Conservation (phyloP, 2,113 vertebrate species). For the Rhinolophus ferrumequinum region DNA sequence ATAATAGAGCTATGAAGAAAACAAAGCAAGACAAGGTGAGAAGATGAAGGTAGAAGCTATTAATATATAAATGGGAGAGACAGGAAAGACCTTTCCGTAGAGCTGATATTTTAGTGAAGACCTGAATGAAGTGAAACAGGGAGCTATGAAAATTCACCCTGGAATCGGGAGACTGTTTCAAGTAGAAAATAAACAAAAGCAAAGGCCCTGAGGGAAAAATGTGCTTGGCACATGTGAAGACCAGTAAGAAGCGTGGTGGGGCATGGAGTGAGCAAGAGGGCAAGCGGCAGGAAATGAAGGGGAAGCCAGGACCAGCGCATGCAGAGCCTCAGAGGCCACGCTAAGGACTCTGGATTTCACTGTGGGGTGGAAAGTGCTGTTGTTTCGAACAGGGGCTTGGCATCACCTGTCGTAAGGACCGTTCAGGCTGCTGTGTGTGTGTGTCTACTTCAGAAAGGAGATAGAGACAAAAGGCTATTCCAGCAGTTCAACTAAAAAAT, state of each 20-base stretch:
- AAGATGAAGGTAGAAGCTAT: neutral
- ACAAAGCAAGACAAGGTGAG: neutral
- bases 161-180: neutral
- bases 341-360: neutral
- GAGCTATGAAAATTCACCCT: neutral
- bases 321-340: neutral
- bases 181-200: neutral
- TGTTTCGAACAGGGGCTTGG: neutral
- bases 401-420: neutral
- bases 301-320: neutral
- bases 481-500: constrained; percentile 19
- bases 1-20: neutral
- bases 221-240: neutral
- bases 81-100: neutral
- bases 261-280: neutral
- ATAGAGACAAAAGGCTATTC: neutral
- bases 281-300: neutral
- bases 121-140: neutral
- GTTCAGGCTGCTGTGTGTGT: neutral
- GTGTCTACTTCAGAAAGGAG: neutral
- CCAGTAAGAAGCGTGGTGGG: neutral
- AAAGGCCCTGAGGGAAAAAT: neutral
- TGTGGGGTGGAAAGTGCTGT: neutral
- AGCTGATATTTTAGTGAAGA: neutral
- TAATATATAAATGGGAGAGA: neutral